Conservation (phyloP, 2,888 invertebrate species). For the Apomyelois bistriatella region DNA sequence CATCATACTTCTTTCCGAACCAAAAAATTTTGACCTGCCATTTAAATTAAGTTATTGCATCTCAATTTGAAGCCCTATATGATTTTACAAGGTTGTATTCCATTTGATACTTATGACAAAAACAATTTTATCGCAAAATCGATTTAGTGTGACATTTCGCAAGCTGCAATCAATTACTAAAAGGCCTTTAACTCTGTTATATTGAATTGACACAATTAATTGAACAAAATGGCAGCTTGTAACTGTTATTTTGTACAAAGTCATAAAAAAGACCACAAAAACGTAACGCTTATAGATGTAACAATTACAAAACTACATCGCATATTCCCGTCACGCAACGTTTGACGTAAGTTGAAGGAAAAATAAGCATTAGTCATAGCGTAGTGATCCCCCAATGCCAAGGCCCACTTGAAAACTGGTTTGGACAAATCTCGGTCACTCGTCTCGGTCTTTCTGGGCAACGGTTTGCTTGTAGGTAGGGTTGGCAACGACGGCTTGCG, state of each 20-base stretch:
- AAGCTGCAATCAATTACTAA: not conserved
- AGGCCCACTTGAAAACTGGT: conserved; percentile 8
- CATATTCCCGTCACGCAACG: conserved; percentile 5
- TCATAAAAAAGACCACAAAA: not conserved
- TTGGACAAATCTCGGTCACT: conserved; percentile 7
- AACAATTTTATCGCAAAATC: not conserved
- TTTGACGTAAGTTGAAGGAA: conserved; percentile 6
- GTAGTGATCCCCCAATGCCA: conserved; percentile 6
- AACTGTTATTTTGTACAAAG: not conserved
- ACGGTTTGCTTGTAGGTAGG: conserved; percentile 4
- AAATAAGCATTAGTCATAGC: conserved; percentile 3
- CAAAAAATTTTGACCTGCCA: too few species aligned
- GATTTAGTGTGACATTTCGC: not conserved
- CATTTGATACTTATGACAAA: not conserved
- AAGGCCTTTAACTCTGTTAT: not conserved
- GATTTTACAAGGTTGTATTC: too few species aligned
- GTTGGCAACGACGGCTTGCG: not conserved
- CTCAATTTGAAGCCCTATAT: too few species aligned
- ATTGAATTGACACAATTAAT: not conserved
- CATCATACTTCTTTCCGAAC: too few species aligned
- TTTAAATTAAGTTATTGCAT: too few species aligned
- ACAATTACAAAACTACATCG: conserved; percentile 1
- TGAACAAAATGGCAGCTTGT: not conserved
- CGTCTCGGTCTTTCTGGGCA: not conserved
- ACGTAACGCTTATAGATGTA: not conserved